Evolutionary conservation across 2,888 invertebrate species (phyloP).

Genomic region (Dioctria rufipes): DNA sequence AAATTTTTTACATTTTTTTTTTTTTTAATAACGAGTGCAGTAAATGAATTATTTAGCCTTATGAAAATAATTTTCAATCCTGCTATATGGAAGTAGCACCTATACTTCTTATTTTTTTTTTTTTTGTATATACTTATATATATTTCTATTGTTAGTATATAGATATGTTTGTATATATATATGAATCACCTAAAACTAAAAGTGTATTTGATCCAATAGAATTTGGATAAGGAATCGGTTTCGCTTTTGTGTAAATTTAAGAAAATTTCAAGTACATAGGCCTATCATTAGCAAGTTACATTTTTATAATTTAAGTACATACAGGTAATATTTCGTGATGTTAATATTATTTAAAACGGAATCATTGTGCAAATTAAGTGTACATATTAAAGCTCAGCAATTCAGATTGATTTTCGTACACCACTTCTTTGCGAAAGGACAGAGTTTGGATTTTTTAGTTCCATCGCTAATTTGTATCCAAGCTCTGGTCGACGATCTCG

Average conservation of each 20-base stretch:
- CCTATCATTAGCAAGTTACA: not conserved
- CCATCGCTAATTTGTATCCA: conserved; percentile 90
- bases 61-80: too few species aligned
- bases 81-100: too few species aligned
- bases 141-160: too few species aligned
- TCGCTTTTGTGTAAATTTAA: not conserved
- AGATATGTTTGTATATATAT: too few species aligned
- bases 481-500: conserved; percentile 89
- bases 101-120: too few species aligned
- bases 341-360: not conserved
- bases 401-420: conserved; percentile 63
- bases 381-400: not conserved
- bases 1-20: too few species aligned
- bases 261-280: not conserved
- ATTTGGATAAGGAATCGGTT: conserved; percentile 11
- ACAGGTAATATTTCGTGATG: not conserved
- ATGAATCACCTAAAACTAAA: too few species aligned
- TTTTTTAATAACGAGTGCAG: too few species aligned
- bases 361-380: not conserved
- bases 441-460: conserved; percentile 78
- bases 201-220: not conserved
- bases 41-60: too few species aligned
- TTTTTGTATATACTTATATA: too few species aligned
- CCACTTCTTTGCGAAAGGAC: conserved; percentile 69
- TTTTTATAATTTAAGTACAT: not conserved